These are phyloP conservation scores for Erynnis tages DNA, from an alignment of 2,888 invertebrate species.

Conservation along the genomic window DNA sequence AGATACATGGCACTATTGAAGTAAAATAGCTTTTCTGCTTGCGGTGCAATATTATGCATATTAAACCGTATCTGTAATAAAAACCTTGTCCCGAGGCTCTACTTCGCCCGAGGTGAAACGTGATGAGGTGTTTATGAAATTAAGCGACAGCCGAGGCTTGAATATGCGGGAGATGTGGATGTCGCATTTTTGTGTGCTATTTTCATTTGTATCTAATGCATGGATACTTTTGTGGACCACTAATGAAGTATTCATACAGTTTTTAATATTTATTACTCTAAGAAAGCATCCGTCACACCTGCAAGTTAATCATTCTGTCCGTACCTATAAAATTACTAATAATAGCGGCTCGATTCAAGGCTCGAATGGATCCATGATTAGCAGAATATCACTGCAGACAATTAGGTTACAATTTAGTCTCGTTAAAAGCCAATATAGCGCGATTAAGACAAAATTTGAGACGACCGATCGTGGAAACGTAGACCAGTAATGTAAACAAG, in stretches of 20 bases:
- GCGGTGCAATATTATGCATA: constrained; percentile 48
- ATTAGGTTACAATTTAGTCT: background rate
- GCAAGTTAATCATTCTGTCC: no score
- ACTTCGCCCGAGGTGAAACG: constrained; percentile 46
- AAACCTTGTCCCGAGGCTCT: constrained; percentile 46
- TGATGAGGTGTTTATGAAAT: constrained; percentile 41
- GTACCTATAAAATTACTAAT: no score
- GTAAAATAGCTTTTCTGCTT: constrained; percentile 57
- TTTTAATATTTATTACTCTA: no score
- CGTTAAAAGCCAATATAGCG: constrained; percentile 1
- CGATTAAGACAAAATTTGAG: constrained; percentile 6
- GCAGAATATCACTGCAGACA: no score
- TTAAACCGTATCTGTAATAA: constrained; percentile 37
- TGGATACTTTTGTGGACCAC: constrained; percentile 9
- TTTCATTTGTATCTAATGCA: constrained; percentile 29
- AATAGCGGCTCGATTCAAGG: no score
- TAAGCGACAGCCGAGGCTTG: constrained; percentile 30
- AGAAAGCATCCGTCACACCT: no score
- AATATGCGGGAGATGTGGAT: background rate
- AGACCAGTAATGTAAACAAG: constrained; percentile 29
- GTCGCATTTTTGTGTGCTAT: constrained; percentile 23
- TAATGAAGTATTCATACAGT: no score
- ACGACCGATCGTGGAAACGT: constrained; percentile 7
- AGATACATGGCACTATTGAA: constrained; percentile 51
- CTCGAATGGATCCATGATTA: no score